These are phyloP conservation scores for Macroramphosus scolopax DNA, from an alignment of 2,797 vertebrate genomes.

Conservation along the genomic window DNA sequence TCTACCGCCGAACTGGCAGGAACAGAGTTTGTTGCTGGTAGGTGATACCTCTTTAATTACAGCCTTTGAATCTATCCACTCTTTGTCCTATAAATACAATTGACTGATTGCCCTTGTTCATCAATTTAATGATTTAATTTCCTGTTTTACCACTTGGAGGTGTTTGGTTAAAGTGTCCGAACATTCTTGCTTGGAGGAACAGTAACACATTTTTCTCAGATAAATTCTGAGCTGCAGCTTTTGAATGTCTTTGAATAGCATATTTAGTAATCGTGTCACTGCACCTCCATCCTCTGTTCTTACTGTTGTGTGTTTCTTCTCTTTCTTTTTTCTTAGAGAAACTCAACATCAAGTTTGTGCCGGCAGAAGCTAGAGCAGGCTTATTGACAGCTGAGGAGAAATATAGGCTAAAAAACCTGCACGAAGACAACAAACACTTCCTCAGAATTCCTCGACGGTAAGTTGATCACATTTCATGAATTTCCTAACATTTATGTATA, in stretches of 20 bases:
- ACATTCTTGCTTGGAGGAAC: too few relatives aligned
- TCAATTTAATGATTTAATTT: too few relatives aligned
- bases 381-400: constrained; percentile 85
- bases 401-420: constrained; percentile 80
- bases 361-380: constrained; percentile 82
- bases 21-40: constrained; percentile 91
- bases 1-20: constrained; percentile 92
- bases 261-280: too few relatives aligned
- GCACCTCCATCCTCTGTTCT: background rate
- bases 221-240: too few relatives aligned
- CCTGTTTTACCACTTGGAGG: too few relatives aligned
- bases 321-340: constrained; percentile 80
- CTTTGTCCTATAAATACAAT: background rate
- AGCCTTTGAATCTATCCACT: background rate
- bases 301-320: constrained; percentile 3
- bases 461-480: background rate
- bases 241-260: too few relatives aligned
- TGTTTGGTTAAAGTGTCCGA: too few relatives aligned
- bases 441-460: constrained; percentile 90
- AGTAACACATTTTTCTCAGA: too few relatives aligned
- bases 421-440: constrained; percentile 87
- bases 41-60: constrained; percentile 7
- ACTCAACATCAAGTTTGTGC: constrained; percentile 89
- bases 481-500: background rate
- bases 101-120: too few relatives aligned